A percentile compares a stretch with the other conserved stretches of the same genome.
These are phyloP conservation scores for Iguana delicatissima DNA, from an alignment of 2,797 vertebrate genomes.

Conservation along the genomic window DNA sequence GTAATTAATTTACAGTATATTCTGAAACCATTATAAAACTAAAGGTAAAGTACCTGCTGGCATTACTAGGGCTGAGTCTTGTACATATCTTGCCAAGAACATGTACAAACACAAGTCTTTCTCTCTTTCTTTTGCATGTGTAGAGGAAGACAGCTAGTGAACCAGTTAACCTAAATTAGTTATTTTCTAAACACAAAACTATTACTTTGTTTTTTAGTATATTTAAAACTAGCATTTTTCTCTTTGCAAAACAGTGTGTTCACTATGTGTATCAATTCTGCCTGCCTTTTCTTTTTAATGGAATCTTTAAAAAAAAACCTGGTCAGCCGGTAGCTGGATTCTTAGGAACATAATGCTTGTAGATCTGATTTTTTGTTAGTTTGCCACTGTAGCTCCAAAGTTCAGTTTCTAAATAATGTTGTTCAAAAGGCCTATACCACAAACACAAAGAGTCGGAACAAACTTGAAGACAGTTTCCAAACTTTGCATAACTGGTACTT, in stretches of 20 bases:
- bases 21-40: neutral
- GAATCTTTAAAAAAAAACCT: conserved; percentile 27
- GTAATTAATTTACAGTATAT: neutral
- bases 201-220: neutral
- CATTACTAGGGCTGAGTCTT: neutral
- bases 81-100: neutral
- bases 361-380: neutral
- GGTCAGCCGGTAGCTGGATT: conserved; percentile 4
- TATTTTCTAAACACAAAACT: conserved; percentile 7
- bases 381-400: conserved; percentile 3
- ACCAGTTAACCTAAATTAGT: conserved; percentile 14
- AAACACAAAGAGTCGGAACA: neutral
- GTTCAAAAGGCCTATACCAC: neutral
- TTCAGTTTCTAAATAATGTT: neutral
- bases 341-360: neutral
- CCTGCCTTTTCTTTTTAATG: neutral
- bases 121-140: neutral
- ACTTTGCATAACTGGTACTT: neutral
- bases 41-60: fast-evolving
- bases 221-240: conserved; percentile 16
- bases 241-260: neutral
- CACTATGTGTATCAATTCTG: neutral
- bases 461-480: neutral
- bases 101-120: fast-evolving
- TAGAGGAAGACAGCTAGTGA: fast-evolving